These are phyloP conservation scores for Meta bourneti DNA, from an alignment of 2,888 invertebrate species.

Conservation along the genomic window DNA sequence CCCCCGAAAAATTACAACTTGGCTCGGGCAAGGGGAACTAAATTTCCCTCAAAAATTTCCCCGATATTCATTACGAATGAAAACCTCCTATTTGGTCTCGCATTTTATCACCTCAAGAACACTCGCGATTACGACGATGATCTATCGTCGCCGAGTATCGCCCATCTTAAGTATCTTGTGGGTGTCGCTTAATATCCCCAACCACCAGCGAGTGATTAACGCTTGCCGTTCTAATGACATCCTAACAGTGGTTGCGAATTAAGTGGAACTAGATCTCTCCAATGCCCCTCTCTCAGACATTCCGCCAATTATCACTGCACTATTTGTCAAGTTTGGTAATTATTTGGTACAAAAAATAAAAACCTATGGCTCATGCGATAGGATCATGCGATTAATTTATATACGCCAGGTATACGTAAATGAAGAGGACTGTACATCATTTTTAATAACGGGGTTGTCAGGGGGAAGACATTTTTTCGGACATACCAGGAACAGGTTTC, in stretches of 20 bases:
- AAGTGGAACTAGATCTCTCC: slow-evolving; percentile 42
- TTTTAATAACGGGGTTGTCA: slow-evolving; percentile 59
- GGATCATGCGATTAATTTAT: slow-evolving; percentile 67
- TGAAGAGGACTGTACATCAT: slow-evolving; percentile 56
- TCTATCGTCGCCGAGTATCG: not conserved
- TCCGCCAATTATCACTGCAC: slow-evolving; percentile 49
- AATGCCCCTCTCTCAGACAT: slow-evolving; percentile 33
- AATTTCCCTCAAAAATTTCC: no score
- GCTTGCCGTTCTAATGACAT: slow-evolving; percentile 44
- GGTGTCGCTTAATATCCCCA: slow-evolving; percentile 45
- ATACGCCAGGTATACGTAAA: slow-evolving; percentile 54
- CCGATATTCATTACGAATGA: no score
- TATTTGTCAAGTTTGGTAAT: slow-evolving; percentile 63
- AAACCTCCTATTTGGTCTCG: not conserved
- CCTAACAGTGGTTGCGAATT: slow-evolving; percentile 35
- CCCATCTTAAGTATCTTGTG: slow-evolving; percentile 49
- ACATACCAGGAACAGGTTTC: slow-evolving; percentile 57
- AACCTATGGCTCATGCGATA: slow-evolving; percentile 28
- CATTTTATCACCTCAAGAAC: slow-evolving; percentile 8
- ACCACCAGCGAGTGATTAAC: slow-evolving; percentile 43
- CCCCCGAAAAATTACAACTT: not conserved
- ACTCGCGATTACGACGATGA: slow-evolving; percentile 50
- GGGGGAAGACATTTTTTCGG: slow-evolving; percentile 51
- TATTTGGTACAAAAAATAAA: slow-evolving; percentile 24
- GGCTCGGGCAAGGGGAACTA: not conserved